Base-by-base conservation (phyloP, 2,113 vertebrate genomes). In the Cnemophilus loriae region DNA sequence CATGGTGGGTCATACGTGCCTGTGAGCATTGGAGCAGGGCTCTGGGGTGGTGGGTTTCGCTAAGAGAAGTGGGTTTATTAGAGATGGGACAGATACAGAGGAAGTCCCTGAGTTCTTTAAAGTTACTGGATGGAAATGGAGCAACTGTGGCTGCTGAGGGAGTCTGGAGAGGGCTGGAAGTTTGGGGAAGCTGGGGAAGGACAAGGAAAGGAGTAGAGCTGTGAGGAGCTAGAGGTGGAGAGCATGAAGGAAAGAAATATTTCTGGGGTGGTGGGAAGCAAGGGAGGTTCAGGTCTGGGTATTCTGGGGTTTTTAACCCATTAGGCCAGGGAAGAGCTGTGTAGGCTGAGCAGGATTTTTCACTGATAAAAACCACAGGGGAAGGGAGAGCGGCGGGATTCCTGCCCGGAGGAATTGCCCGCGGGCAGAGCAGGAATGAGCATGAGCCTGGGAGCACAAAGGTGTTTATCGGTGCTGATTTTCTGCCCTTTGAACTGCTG, bases 401-500 rank as follows among this genome's bases (percentile, higher is more conserved):
- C 84, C 89, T 50, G 35, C 56, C 16, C 13, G 67, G 59, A 73
- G 32, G 50, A 47, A 42, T 39, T 46, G 50, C 35, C 69, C 3
- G 3, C 2, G 6, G 86, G 81, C 69, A 79, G 69, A 19, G 9
- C 82, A 37, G 65, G n/a, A 26, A 68, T 32, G 59, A 63, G 15
- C 7, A 4, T 57, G 42, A 70, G 68, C 65, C 69, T 27, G 14
- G 69, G 73, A 92, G 52, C 77, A 71, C 84, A 87, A 71, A 92
- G 42, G 67, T 90, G 39, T 92, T 96, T 78, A 94, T 91, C 67
- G 6, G 60, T n/a, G 60, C 78, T 81, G 93, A 67, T 91, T 95
- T 90, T 89, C 80, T 95, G 86, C 69, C 84, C 84, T 97, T 97
- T 97, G 89, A 95, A 89, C 93, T 68, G 80, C 89, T 89, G 60